Evolutionary conservation across 2,888 invertebrate species (phyloP).

Genomic region (Tiliacea aurago): DNA sequence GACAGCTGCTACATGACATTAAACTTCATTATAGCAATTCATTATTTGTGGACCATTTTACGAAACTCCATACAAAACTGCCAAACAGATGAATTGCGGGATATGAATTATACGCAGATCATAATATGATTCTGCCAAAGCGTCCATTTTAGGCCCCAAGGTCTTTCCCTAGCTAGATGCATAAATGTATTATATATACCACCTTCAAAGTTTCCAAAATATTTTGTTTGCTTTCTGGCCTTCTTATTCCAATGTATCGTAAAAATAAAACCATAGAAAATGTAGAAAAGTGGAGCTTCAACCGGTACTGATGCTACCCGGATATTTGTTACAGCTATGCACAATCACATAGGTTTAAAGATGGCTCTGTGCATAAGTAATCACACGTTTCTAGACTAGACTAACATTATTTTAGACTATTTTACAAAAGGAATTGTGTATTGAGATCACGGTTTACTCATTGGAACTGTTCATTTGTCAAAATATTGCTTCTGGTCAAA

Average conservation of each 20-base stretch:
- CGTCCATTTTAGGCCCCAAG: no score
- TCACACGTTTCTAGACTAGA: conserved; percentile 43
- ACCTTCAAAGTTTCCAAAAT: neutral
- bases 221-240: neutral
- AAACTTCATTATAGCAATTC: no score
- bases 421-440: neutral
- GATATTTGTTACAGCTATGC: conserved; percentile 49
- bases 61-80: no score
- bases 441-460: neutral
- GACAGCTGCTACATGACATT: no score
- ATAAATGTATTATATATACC: neutral
- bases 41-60: no score
- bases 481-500: neutral
- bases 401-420: conserved; percentile 8
- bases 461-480: neutral
- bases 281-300: conserved; percentile 24
- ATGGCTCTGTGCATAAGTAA: conserved; percentile 51
- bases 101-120: no score
- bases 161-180: no score
- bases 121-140: no score
- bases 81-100: no score
- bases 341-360: conserved; percentile 41
- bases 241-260: neutral
- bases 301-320: conserved; percentile 49
- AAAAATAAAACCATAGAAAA: conserved; percentile 28